Percentiles rank a stretch among this genome's conserved stretches.
These are phyloP conservation scores for Anodontia alba DNA, from an alignment of 2,888 invertebrate species.

Conservation along the genomic window DNA sequence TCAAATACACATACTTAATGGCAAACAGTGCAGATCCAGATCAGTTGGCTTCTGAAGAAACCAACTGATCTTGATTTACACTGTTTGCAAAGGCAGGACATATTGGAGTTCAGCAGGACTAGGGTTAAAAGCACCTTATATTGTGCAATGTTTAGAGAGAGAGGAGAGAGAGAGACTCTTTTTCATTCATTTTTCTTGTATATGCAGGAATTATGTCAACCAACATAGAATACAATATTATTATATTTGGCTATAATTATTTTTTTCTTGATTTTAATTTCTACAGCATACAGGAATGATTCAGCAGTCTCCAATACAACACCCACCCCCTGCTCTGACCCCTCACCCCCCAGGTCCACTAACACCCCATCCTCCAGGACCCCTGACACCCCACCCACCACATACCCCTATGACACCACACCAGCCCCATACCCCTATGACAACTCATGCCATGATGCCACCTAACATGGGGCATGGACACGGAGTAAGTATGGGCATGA, in stretches of 20 bases:
- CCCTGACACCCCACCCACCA: conserved; percentile 52
- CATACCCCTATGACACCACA: conserved; percentile 60
- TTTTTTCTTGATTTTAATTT: neutral
- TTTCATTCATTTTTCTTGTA: no score
- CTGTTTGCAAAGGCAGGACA: no score
- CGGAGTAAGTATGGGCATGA: conserved; percentile 47
- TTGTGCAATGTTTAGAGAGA: no score
- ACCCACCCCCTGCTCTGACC: conserved; percentile 39
- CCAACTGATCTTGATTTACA: no score
- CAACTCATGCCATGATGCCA: conserved; percentile 50
- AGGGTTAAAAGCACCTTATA: no score
- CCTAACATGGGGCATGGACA: conserved; percentile 55
- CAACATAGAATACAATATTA: neutral
- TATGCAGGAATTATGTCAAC: no score
- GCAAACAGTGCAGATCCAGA: no score
- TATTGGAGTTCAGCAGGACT: no score
- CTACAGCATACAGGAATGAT: conserved; percentile 54
- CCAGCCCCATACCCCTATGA: conserved; percentile 57
- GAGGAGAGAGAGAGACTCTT: no score
- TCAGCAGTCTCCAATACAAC: conserved; percentile 58
- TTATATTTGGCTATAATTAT: neutral
- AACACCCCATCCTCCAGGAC: conserved; percentile 31
- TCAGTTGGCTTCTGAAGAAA: no score
- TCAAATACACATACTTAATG: no score
- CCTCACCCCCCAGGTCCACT: conserved; percentile 24